Base-by-base conservation (phyloP, 1,140 invertebrate genomes). In the Eubasilissa regina region DNA sequence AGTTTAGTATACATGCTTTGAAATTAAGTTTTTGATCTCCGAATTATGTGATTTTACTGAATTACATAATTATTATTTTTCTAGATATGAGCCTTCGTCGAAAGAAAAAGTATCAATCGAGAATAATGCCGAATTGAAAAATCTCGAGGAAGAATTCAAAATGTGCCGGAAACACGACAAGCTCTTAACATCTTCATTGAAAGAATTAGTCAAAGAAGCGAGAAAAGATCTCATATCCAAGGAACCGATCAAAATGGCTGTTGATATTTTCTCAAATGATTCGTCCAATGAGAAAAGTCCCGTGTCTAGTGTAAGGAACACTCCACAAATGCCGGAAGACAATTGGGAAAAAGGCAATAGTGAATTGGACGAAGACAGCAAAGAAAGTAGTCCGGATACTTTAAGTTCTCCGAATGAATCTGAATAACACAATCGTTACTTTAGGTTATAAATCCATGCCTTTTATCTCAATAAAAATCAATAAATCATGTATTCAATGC, bases 171-270 rank as follows among this genome's bases (percentile, higher is more conserved):
- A 80, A 66, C 72, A 83, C 17, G 79, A 80, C 56, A 77, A 80
- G 70, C 25, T 83, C 4, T 55, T 80, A n/a, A 76, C 78, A 0
- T 64, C 78, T 11, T 83, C 81, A 0, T 62, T 83, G 45, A 83
- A 83, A 64, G 81, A 83, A 15, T 74, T 83, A n/a, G 81, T 83
- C 0, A 79, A 79, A 11, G 81, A 83, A 66, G 58, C 81, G 12
- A 83, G 79, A 55, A 83, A 83, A 68, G 81, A 83, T 7, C 51
- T 80, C 25, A 76, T 75, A 12, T 44, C 64, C n/a, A 78, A 62
- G 55, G 56, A 80, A 73, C 81, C 81, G 1, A 83, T 83, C 21
- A 83, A 83, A 73, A 83, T 83, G 81, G 81, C 81, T 13, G 62
- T 83, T 13, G 78, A 83, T 47, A 80, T 83, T 43, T 83, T 83